Percentiles rank a stretch among this genome's conserved stretches.
phyloP scores from a whole-genome alignment of 1,140 invertebrate genomes.

The Schlechtendalia chinensis region DNA sequence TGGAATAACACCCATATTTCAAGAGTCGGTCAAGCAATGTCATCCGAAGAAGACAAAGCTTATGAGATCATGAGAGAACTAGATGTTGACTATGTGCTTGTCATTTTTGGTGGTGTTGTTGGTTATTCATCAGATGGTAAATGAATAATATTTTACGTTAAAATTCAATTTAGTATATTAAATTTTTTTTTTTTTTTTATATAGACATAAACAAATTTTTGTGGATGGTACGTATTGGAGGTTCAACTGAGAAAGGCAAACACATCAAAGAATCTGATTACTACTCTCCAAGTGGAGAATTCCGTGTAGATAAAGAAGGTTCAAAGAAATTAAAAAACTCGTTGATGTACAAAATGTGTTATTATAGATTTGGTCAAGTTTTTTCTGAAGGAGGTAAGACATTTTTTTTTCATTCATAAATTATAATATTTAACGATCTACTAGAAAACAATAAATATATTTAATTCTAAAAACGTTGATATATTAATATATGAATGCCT shows the following conservation, averaged over 20 bases:
- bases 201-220: constrained; percentile 96
- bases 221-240: constrained; percentile 99
- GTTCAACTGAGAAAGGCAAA: constrained; percentile 87
- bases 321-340: constrained; percentile 83
- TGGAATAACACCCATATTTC: constrained; percentile 99
- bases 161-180: constrained; percentile 7
- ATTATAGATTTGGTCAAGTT: constrained; percentile 89
- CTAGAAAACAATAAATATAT: no score
- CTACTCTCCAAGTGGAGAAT: constrained; percentile 91
- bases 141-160: constrained; percentile 47
- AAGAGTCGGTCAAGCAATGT: constrained; percentile 95
- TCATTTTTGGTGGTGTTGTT: constrained; percentile 96
- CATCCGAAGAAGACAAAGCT: constrained; percentile 91
- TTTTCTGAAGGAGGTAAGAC: constrained; percentile 87
- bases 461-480: no score
- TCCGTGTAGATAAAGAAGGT: constrained; percentile 88
- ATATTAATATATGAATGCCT: no score
- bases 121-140: constrained; percentile 97
- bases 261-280: constrained; percentile 97
- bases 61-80: constrained; percentile 97
- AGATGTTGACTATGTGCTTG: constrained; percentile 96
- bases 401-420: background rate
- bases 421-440: no score
- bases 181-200: constrained; percentile 51
- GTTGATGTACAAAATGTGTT: constrained; percentile 96